Conservation (phyloP, 2,888 invertebrate species). For the Andricus curvator region DNA sequence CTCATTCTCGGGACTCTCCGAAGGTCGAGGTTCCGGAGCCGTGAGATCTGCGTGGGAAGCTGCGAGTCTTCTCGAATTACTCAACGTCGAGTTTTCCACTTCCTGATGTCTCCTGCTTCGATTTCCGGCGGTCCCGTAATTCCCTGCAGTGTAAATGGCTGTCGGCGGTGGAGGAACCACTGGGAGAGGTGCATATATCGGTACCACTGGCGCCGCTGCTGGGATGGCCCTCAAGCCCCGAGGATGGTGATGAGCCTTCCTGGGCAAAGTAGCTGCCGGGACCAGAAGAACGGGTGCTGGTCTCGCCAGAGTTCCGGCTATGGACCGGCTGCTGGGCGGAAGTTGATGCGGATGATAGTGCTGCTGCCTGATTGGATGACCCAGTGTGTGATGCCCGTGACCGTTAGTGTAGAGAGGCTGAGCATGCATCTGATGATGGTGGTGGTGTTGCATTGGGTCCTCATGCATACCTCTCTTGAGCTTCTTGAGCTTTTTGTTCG, state of each 20-base stretch:
- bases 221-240: slow-evolving; percentile 75
- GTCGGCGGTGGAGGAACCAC: slow-evolving; percentile 82
- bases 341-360: slow-evolving; percentile 69
- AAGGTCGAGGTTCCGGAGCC: slow-evolving; percentile 56
- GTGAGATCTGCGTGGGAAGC: slow-evolving; percentile 74
- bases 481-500: slow-evolving; percentile 73
- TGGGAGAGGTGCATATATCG: slow-evolving; percentile 79
- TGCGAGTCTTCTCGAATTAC: slow-evolving; percentile 70
- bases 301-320: slow-evolving; percentile 72
- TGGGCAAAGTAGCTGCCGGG: slow-evolving; percentile 80
- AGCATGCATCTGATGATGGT: slow-evolving; percentile 76
- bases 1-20: slow-evolving; percentile 77
- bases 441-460: slow-evolving; percentile 73
- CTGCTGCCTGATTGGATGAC: slow-evolving; percentile 73
- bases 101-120: slow-evolving; percentile 69
- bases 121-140: slow-evolving; percentile 80
- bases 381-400: slow-evolving; percentile 74
- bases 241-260: slow-evolving; percentile 75
- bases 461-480: slow-evolving; percentile 69
- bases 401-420: slow-evolving; percentile 76
- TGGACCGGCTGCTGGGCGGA: slow-evolving; percentile 71
- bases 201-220: slow-evolving; percentile 79
- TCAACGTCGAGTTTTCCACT: slow-evolving; percentile 62
- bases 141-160: slow-evolving; percentile 80
- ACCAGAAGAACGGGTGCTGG: slow-evolving; percentile 79